Base-by-base conservation (phyloP, 2,888 invertebrate species). In the Protophormia terraenovae region DNA sequence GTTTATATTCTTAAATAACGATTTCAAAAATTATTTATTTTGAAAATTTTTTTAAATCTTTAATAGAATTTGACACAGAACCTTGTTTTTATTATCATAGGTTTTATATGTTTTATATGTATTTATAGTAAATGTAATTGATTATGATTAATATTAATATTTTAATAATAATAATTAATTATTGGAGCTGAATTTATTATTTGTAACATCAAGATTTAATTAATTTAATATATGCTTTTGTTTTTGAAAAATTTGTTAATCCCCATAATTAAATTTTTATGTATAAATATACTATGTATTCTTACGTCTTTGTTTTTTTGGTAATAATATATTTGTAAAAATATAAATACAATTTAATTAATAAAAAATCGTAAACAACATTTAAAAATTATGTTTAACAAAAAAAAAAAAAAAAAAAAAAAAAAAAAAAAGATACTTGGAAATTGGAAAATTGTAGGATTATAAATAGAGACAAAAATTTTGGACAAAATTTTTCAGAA, bases 151-250 rank as follows among this genome's bases (percentile, higher is more conserved):
- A 69, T 78, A 55, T 66, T 66, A 24, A 53, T 38, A 66, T 22
- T 55, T 66, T 41, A 41, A 29, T 73, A 75, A 75, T 73, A 66
- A 80, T 73, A 67, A 81, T 75, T 71, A 60, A 50, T 75, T 75
- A 50, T 50, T 75, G 60, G 16, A 67, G 47, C 35, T 80, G 66
- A 67, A 67, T 67, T 60, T 53, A 22, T 45, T n/a, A n/a, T n/a
- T n/a, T 73, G 66, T 71, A 67, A 75, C 80, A 75, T 81, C 80
- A 67, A 81, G 66, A 67, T 73, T 75, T 50, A 50, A 60, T 75
- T 60, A 41, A 64, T 78, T 60, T 81, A 67, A 71, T 75, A 78
- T 82, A 69, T 72, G 62, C 47, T 47, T 71, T 77, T 64, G 55
- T 35, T 53, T 62, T 29, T n/a, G 16, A 16, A 29, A 73, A 73